A percentile compares a stretch with the other conserved stretches of the same genome.
phyloP scores from a whole-genome alignment of 1,140 invertebrate species.

The Dreissena polymorpha region DNA sequence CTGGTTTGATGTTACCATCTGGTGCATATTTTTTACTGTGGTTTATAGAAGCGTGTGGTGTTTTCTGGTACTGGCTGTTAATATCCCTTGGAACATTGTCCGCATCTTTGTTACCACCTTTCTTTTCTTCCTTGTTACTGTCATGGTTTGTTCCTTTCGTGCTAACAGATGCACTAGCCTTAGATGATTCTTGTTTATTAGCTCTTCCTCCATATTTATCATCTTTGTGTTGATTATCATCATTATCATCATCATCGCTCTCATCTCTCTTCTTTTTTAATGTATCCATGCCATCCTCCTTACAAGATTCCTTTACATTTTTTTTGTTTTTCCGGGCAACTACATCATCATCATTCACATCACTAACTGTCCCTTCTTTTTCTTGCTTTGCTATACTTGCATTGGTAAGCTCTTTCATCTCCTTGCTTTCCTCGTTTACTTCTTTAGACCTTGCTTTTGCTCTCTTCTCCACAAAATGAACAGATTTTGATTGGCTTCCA shows the following conservation, averaged over 20 bases:
- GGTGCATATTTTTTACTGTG: too few species aligned
- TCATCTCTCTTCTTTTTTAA: conserved; percentile 19
- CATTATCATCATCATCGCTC: conserved; percentile 36
- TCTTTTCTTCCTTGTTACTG: too few species aligned
- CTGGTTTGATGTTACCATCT: too few species aligned
- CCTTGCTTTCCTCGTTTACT: background rate
- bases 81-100: too few species aligned
- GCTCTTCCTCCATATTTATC: conserved; percentile 7
- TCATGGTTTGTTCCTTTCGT: too few species aligned
- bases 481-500: conserved; percentile 49
- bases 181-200: background rate
- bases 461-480: conserved; percentile 34
- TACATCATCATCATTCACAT: background rate
- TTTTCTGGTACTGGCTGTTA: too few species aligned
- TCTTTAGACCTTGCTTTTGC: background rate
- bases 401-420: background rate
- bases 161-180: background rate
- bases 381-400: background rate
- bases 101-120: too few species aligned
- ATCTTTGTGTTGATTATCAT: conserved; percentile 4
- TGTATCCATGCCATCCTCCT: conserved; percentile 1
- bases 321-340: background rate
- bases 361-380: background rate
- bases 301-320: conserved; percentile 41
- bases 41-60: too few species aligned